A percentile compares a stretch with the other conserved stretches of the same genome.
Evolutionary conservation across 1,140 invertebrate genomes (phyloP).

Genomic region (Brachionus koreanus): DNA sequence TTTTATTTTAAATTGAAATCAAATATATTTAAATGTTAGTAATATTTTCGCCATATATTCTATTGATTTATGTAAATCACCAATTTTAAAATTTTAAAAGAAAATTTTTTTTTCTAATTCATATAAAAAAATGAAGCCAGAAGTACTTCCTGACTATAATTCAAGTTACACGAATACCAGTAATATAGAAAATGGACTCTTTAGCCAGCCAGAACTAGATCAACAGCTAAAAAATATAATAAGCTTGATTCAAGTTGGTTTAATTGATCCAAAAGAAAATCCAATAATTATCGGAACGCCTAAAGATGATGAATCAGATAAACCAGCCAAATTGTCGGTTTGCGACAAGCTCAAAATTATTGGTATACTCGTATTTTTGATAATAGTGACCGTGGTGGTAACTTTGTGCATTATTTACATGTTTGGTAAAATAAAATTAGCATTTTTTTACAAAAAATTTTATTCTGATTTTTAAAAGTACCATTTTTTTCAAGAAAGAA

Average conservation of each 20-base stretch:
- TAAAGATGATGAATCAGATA: not conserved
- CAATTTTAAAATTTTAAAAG: not conserved
- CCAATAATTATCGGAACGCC: not conserved
- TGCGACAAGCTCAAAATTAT: constrained; percentile 27
- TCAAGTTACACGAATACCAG: constrained; percentile 21
- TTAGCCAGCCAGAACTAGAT: constrained; percentile 13
- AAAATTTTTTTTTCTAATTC: not conserved
- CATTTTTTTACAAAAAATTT: not conserved
- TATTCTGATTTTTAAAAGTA: not conserved
- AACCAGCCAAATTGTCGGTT: not conserved
- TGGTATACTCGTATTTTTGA: constrained; percentile 22
- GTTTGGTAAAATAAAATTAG: not conserved
- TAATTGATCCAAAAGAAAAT: constrained; percentile 31
- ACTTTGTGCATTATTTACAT: constrained; percentile 34
- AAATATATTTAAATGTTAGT: not conserved
- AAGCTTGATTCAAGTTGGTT: constrained; percentile 20
- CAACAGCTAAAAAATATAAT: constrained; percentile 29
- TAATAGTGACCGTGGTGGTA: constrained; percentile 16
- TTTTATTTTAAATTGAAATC: not conserved
- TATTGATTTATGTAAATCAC: not conserved
- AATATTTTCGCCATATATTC: not conserved
- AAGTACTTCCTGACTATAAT: constrained; percentile 14
- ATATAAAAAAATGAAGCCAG: not conserved
- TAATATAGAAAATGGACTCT: constrained; percentile 14
- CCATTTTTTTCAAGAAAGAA: constrained; percentile 30